Conservation (phyloP, 2,888 invertebrate genomes). For the Tenthredo mesomela region DNA sequence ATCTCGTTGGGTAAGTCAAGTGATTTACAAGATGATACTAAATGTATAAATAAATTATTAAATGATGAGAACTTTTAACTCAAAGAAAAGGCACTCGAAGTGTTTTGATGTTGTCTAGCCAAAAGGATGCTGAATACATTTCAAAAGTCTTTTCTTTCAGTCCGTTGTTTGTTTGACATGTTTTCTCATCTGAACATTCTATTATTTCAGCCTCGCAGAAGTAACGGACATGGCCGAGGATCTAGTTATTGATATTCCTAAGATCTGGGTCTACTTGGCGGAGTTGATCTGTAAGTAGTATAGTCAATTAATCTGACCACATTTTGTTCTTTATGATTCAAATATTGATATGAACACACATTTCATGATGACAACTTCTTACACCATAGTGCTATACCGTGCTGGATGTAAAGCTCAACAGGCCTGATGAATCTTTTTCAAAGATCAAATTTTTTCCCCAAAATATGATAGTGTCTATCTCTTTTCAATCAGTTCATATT, state of each 20-base stretch:
- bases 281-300: no score
- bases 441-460: neutral
- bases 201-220: slow-evolving; percentile 81
- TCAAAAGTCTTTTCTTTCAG: slow-evolving; percentile 22
- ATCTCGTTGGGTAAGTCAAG: slow-evolving; percentile 78
- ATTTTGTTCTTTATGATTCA: no score
- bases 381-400: slow-evolving; percentile 69
- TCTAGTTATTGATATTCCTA: slow-evolving; percentile 91
- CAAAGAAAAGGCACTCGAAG: slow-evolving; percentile 61
- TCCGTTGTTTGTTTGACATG: slow-evolving; percentile 2
- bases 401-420: slow-evolving; percentile 72
- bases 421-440: no score
- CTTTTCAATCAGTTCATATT: slow-evolving; percentile 44
- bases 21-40: neutral
- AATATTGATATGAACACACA: slow-evolving; percentile 19
- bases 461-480: slow-evolving; percentile 14
- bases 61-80: slow-evolving; percentile 61
- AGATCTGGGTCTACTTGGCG: no score
- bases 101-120: slow-evolving; percentile 63
- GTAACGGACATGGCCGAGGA: slow-evolving; percentile 86
- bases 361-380: slow-evolving; percentile 67
- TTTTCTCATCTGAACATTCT: slow-evolving; percentile 19
- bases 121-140: no score
- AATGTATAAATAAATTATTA: slow-evolving; percentile 23
- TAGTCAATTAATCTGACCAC: no score